Evolutionary conservation across 2,888 invertebrate species (phyloP), one percentile per base, ranked within the genome.

Genomic region (Epinotia nisella): DNA sequence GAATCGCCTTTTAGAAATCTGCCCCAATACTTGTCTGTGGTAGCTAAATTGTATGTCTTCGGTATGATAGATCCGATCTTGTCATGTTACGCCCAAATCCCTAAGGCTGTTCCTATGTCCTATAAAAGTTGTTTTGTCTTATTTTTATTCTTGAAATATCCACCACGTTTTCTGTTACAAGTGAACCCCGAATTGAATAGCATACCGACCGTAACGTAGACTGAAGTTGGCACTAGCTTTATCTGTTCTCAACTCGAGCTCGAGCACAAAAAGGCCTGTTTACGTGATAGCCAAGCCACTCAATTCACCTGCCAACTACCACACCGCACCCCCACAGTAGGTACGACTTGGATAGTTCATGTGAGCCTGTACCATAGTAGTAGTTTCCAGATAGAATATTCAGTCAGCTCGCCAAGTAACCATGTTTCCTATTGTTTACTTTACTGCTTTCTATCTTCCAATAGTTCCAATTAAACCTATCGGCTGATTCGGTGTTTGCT

Each of bases 251-350:
- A 64, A 69, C 58, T 69, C 56, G 51, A 58, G 73, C 68, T 64
- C 49, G 58, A 64, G 49, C 62, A 62, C 68, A 68, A 72, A 72
- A 72, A 72, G 68, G 67, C 68, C 56, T 68, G 72, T 72, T 67
- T 71, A 72, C 24, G 68, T 68, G 72, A 72, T 72, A 72, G 49
- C 67, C 24, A n/a, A 68, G 72, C 56, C 61, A 69, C 73, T 73
- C 69, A 39, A 69, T 73, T 73, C 73, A 73, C 68, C 72, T 73
- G 73, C 73, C 73, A 73, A 73, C 62, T 69, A 64, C 73, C 51
- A 61, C 72, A 61, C 55, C 9, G 65, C 55, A 65, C 65, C 65
- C 39, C 55, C 55, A 53, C 61, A 67, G 45, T 3, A 15, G 45
- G 15, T 15, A 15, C 15, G 13, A 45, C 3, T 45, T 45, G n/a